These are phyloP conservation scores for Eidolon dupreanum DNA, from an alignment of 2,797 vertebrate species.

Conservation along the genomic window DNA sequence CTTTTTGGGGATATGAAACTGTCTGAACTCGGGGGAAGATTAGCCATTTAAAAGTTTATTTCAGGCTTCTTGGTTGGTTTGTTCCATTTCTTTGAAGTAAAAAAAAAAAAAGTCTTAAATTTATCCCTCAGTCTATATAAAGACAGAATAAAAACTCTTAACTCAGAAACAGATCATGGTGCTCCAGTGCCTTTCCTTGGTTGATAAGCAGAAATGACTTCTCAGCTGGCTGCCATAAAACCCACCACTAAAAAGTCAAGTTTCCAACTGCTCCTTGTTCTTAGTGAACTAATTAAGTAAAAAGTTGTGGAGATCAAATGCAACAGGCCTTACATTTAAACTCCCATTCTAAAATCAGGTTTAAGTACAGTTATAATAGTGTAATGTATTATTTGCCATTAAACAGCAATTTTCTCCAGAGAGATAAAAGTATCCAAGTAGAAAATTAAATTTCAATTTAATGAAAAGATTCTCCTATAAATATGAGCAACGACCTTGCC, in stretches of 20 bases:
- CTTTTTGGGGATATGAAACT: constrained; percentile 1
- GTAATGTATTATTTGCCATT: background rate
- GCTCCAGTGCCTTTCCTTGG: background rate
- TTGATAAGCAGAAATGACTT: background rate
- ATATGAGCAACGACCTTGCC: background rate
- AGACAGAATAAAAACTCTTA: constrained; percentile 28
- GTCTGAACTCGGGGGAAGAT: constrained; percentile 20
- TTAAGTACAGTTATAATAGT: background rate
- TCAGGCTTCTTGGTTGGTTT: constrained; percentile 34
- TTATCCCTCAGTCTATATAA: constrained; percentile 38
- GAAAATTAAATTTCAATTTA: constrained; percentile 9
- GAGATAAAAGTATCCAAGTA: constrained; percentile 9
- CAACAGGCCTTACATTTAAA: background rate
- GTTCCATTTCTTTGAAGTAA: constrained; percentile 49
- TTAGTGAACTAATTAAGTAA: background rate
- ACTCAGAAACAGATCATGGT: background rate
- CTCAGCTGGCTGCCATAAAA: background rate
- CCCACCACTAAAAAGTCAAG: background rate
- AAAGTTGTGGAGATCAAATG: background rate
- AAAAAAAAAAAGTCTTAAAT: constrained; percentile 58
- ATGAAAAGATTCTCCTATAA: background rate
- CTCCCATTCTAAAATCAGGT: background rate
- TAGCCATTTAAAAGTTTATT: constrained; percentile 33
- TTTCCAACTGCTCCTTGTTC: background rate
- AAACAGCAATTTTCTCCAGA: background rate